A percentile compares a stretch with the other conserved stretches of the same genome.
Conservation (phyloP, 2,888 invertebrate genomes). For the Abrostola triplasia region DNA sequence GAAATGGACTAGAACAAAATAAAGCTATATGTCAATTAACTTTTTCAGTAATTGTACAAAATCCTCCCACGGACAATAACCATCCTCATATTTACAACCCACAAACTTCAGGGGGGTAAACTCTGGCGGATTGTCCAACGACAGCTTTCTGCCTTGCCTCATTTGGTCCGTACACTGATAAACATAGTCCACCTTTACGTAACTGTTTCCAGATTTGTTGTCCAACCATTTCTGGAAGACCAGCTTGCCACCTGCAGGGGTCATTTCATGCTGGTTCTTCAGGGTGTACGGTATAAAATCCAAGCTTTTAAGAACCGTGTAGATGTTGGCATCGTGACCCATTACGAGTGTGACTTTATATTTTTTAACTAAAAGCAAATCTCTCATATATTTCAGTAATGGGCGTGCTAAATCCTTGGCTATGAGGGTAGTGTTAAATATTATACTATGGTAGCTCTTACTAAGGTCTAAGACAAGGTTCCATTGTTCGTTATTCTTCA, state of each 20-base stretch:
- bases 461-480: constrained; percentile 66
- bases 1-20: neutral
- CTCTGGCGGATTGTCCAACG: constrained; percentile 69
- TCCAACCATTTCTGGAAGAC: constrained; percentile 80
- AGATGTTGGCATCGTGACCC: constrained; percentile 82
- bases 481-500: constrained; percentile 66
- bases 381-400: constrained; percentile 68
- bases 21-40: constrained; percentile 3
- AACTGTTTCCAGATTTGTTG: constrained; percentile 50
- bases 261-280: constrained; percentile 68
- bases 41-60: constrained; percentile 60
- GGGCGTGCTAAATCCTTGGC: constrained; percentile 76
- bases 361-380: constrained; percentile 62
- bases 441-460: constrained; percentile 74
- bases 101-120: constrained; percentile 67
- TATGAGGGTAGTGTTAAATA: constrained; percentile 74
- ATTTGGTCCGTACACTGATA: constrained; percentile 75
- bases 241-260: constrained; percentile 78
- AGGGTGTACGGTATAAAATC: constrained; percentile 68
- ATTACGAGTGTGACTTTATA: constrained; percentile 71
- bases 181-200: constrained; percentile 75
- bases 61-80: constrained; percentile 76
- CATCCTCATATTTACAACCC: constrained; percentile 67
- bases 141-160: constrained; percentile 66
- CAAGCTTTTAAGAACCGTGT: constrained; percentile 72